Evolutionary conservation across 2,888 invertebrate species (phyloP), one percentile per base, ranked within the genome.

Genomic region (Petrophora chlorosata): DNA sequence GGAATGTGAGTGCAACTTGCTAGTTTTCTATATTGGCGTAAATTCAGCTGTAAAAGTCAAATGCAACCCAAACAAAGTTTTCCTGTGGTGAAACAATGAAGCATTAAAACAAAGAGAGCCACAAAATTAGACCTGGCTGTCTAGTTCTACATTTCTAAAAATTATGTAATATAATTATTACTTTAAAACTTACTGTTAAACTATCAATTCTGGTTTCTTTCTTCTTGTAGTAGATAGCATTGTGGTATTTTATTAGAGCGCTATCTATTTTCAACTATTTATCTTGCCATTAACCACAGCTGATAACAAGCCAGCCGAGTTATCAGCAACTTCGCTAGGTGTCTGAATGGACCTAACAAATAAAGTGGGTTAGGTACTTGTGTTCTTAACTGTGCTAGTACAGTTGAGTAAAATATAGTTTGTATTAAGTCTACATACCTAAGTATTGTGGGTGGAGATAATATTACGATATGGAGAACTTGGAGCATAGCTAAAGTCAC

Each of bases 271-370:
- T 54, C 52, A 54, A 56, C 41, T 52, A 59, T 56, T 56, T 59
- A 56, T 59, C 59, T 50, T 56, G 49, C 53, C 59, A 59, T 49
- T 59, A 56, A 56, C 55, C 57, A 43, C 54, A 41, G 43, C 54
- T 55, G 60, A 60, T 60, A 57, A 59, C 40, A 46, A 53, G 57
- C 51, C 51, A 53, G 45, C 28, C 25, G 29, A 54, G 55, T 60
- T 60, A 60, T 60, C 60, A 55, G 55, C 43, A 7, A 42, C 48
- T 54, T 59, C 47, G 41, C 54, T 41, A 45, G 32, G 48, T 49
- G 46, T 38, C 40, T 47, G 36, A 53, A 53, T 49, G 28, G 53
- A 56, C 48, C 45, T 45, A 53, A 45, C 51, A 53, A 50, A 53
- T 45, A 45, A 53, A 47, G 25, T 50, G 36, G 47, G 56, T 50